Evolutionary conservation across 2,888 invertebrate species (phyloP).

Genomic region (Galerucella nymphaeae): DNA sequence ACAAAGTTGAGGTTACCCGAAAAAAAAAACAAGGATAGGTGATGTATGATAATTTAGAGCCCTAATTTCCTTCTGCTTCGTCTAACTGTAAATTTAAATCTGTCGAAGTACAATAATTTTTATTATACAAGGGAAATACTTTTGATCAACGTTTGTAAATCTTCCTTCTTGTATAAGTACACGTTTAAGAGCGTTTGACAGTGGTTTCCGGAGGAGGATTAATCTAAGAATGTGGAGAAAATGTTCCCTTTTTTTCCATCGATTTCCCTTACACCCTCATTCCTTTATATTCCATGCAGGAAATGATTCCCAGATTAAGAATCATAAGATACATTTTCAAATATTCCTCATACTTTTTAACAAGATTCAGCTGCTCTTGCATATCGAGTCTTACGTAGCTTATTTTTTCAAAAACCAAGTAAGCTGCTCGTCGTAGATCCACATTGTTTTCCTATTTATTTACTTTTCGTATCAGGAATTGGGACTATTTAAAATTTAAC

Average conservation of each 20-base stretch:
- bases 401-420: background rate
- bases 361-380: too few species aligned
- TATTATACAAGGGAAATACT: background rate
- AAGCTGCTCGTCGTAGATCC: background rate
- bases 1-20: background rate
- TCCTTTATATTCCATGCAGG: constrained; percentile 11
- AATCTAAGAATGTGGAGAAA: background rate
- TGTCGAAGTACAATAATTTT: background rate
- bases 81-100: background rate
- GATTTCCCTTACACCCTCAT: background rate
- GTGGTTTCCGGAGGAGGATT: too few species aligned
- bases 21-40: background rate
- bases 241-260: constrained; percentile 3
- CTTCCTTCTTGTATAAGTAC: too few species aligned
- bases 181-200: too few species aligned
- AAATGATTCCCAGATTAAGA: constrained; percentile 12
- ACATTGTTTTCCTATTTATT: background rate
- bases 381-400: too few species aligned
- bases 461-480: too few species aligned
- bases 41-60: constrained; percentile 1
- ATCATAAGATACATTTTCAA: background rate
- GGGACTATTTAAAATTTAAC: too few species aligned
- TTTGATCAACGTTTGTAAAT: too few species aligned
- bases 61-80: background rate
- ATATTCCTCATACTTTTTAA: too few species aligned